Percentiles rank a stretch among this genome's conserved stretches.
Evolutionary conservation across 2,888 invertebrate genomes (phyloP).

Genomic region (Melanotus villosus): DNA sequence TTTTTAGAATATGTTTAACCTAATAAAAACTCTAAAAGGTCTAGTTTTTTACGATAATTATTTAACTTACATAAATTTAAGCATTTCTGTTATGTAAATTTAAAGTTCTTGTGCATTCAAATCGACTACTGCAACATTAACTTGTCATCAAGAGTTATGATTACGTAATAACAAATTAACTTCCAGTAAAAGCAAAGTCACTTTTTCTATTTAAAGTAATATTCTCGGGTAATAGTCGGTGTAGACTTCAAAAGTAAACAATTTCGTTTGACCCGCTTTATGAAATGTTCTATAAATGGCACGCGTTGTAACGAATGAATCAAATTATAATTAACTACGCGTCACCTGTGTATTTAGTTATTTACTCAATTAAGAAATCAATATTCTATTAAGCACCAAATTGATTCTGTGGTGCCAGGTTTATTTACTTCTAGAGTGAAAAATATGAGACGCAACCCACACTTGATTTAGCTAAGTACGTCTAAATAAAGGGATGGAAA

Average conservation of each 20-base stretch:
- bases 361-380: conserved; percentile 38
- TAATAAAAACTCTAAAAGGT: no score
- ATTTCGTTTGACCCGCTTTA: conserved; percentile 24
- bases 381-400: conserved; percentile 31
- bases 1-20: no score
- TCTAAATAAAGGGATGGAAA: not conserved
- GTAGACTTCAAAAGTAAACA: conserved; percentile 1
- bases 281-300: conserved; percentile 1
- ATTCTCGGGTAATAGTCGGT: not conserved
- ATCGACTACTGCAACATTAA: no score
- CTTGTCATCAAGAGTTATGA: not conserved
- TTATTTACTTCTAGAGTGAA: conserved; percentile 10
- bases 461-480: no score
- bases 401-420: not conserved
- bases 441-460: not conserved
- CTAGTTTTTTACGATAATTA: no score
- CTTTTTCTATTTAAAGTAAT: not conserved
- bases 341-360: conserved; percentile 38
- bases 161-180: not conserved
- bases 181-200: not conserved
- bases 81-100: no score
- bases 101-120: no score
- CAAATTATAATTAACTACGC: conserved; percentile 40
- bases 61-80: no score
- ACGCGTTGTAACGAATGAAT: conserved; percentile 22